Evolutionary conservation across 2,113 vertebrate species (phyloP).

Genomic region (Lamprotornis superbus): DNA sequence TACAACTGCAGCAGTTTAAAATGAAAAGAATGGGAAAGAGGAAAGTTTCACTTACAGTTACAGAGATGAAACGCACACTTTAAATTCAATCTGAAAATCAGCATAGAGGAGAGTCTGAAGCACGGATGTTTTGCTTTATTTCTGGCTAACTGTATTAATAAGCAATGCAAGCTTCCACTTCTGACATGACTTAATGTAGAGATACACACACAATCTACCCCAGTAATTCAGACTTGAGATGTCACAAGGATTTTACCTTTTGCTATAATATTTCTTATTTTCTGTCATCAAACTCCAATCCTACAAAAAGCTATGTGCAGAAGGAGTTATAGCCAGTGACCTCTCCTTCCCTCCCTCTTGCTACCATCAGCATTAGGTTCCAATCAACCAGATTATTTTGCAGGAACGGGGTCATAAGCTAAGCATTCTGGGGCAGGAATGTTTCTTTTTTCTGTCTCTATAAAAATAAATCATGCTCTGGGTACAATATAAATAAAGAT

Average conservation of each 20-base stretch:
- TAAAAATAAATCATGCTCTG: constrained; percentile 46
- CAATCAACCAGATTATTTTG: constrained; percentile 55
- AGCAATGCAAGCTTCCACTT: neutral
- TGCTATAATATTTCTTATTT: constrained; percentile 39
- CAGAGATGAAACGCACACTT: neutral
- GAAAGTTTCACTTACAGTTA: neutral
- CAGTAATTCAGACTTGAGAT: neutral
- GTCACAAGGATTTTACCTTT: constrained; percentile 30
- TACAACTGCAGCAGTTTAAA: neutral
- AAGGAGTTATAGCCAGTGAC: constrained; percentile 28
- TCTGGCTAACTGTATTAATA: neutral
- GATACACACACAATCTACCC: neutral
- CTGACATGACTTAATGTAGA: neutral
- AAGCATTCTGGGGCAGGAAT: constrained; percentile 56
- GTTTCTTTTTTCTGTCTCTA: constrained; percentile 47
- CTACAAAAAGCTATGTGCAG: neutral
- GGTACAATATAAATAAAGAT: constrained; percentile 53
- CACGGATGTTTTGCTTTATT: neutral
- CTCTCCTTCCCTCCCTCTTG: constrained; percentile 20
- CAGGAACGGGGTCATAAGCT: constrained; percentile 48
- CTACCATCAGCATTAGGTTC: constrained; percentile 52
- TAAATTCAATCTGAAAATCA: neutral
- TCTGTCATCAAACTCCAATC: constrained; percentile 35
- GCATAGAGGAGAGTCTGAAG: neutral
- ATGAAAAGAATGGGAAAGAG: neutral